phyloP scores from a whole-genome alignment of 2,113 vertebrate genomes.

The Gnathonemus longibarbis region DNA sequence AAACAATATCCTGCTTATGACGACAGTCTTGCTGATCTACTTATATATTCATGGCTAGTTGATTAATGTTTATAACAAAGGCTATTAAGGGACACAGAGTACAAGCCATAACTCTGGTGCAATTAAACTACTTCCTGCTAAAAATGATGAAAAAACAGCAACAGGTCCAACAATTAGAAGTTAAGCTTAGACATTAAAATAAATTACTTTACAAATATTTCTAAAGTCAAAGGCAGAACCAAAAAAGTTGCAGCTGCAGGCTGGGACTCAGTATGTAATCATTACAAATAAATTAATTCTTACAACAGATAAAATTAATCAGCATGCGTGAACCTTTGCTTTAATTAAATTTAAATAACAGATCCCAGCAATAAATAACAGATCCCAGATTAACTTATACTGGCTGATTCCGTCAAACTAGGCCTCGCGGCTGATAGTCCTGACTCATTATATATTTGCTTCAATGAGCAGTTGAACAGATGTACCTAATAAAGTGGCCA shows the following conservation, averaged over 20 bases:
- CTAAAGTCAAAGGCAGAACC: background rate
- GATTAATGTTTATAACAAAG: background rate
- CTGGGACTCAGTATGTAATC: background rate
- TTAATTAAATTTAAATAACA: constrained; percentile 31
- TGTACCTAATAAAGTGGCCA: background rate
- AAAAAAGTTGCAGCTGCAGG: too few relatives aligned
- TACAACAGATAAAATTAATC: constrained; percentile 27
- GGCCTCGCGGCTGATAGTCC: constrained; percentile 69
- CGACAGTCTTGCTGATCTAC: background rate
- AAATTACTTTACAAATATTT: background rate
- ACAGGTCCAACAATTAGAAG: background rate
- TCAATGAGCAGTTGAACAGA: background rate
- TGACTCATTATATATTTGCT: background rate
- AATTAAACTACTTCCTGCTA: background rate
- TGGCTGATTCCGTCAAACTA: constrained; percentile 88
- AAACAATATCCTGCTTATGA: background rate
- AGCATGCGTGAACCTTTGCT: constrained; percentile 8
- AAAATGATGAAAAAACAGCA: background rate
- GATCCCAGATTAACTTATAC: constrained; percentile 67
- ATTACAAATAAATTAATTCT: constrained; percentile 16
- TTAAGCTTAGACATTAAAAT: background rate
- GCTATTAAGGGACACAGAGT: background rate
- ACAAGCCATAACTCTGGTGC: background rate
- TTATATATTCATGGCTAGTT: background rate
- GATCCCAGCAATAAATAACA: constrained; percentile 33